Evolutionary conservation across 2,888 invertebrate genomes (phyloP).

Genomic region (Imbricaverruca yamaguchii): DNA sequence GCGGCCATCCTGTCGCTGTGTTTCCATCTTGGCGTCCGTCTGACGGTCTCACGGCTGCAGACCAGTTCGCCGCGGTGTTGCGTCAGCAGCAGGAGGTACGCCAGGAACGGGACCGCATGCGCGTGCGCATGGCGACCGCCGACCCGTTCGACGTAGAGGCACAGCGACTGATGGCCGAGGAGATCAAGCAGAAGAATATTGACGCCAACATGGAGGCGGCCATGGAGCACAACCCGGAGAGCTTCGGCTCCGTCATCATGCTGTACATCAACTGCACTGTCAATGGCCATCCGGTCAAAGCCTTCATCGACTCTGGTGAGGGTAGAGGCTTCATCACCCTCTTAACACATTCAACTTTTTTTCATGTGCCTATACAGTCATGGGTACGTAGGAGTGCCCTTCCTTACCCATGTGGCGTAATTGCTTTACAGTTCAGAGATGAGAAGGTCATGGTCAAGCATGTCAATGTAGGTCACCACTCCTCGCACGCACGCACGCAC

Average conservation of each 20-base stretch:
- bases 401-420: no score
- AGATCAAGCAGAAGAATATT: conserved; percentile 90
- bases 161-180: conserved; percentile 88
- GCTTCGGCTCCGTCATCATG: conserved; percentile 96
- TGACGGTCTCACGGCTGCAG: conserved; percentile 44
- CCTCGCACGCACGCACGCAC: no score
- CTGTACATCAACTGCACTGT: conserved; percentile 94
- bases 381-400: no score
- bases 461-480: no score
- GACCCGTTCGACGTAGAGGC: conserved; percentile 95
- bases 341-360: no score
- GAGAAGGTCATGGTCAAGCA: no score
- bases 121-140: conserved; percentile 79
- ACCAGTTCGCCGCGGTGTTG: conserved; percentile 68
- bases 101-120: conserved; percentile 71
- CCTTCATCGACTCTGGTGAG: conserved; percentile 90
- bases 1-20: no score
- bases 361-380: no score
- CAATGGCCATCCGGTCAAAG: conserved; percentile 93
- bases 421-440: no score
- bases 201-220: conserved; percentile 98
- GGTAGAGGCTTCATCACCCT: no score
- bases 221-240: conserved; percentile 97
- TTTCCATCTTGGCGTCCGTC: no score
- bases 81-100: conserved; percentile 73